Evolutionary conservation across 2,797 vertebrate genomes (phyloP).

Genomic region (Gouania willdenowi): DNA sequence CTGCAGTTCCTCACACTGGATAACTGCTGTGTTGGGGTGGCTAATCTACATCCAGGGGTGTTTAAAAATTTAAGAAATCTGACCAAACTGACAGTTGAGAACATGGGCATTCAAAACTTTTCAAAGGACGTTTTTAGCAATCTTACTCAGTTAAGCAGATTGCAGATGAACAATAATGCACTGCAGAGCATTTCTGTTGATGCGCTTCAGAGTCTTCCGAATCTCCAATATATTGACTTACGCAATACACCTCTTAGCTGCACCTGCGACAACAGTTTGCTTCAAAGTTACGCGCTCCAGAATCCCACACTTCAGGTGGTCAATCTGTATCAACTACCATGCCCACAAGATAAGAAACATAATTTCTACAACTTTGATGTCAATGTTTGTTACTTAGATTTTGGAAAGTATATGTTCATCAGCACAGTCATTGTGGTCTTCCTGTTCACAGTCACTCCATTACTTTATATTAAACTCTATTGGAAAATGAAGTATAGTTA

Average conservation of each 20-base stretch:
- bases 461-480: conserved; percentile 76
- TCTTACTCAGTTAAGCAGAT: conserved; percentile 65
- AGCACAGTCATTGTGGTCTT: conserved; percentile 64
- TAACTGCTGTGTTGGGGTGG: conserved; percentile 70
- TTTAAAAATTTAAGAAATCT: conserved; percentile 81
- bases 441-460: conserved; percentile 66
- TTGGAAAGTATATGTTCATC: conserved; percentile 70
- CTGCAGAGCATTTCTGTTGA: conserved; percentile 66
- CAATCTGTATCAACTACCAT: conserved; percentile 67
- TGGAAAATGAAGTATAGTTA: conserved; percentile 80
- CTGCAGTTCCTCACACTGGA: conserved; percentile 72
- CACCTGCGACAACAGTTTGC: conserved; percentile 74
- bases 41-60: conserved; percentile 72
- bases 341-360: conserved; percentile 36
- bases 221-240: conserved; percentile 80
- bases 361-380: conserved; percentile 78
- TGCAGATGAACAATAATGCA: conserved; percentile 79
- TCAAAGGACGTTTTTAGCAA: conserved; percentile 78
- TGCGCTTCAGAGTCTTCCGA: conserved; percentile 59
- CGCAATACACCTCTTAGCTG: conserved; percentile 78
- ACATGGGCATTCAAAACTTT: conserved; percentile 78
- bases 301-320: conserved; percentile 71
- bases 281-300: conserved; percentile 75
- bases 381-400: conserved; percentile 75
- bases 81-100: conserved; percentile 71